phyloP scores from a whole-genome alignment of 2,888 invertebrate species.

The Ethmia dodecea region DNA sequence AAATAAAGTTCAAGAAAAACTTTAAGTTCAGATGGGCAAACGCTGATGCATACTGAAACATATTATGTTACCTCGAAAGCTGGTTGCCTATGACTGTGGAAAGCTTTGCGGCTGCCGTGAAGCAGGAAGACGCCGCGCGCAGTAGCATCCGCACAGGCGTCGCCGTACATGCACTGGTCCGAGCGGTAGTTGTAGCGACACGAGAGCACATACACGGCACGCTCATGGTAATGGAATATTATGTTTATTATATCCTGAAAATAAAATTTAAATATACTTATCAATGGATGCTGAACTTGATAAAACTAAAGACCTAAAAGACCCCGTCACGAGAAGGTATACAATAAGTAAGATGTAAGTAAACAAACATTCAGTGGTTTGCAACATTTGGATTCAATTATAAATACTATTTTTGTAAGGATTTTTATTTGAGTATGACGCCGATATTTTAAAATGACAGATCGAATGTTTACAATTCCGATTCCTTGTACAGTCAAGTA shows the following conservation, averaged over 20 bases:
- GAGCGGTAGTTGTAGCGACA: constrained; percentile 95
- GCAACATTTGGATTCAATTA: too few species aligned
- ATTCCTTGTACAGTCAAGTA: too few species aligned
- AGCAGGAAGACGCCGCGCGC: constrained; percentile 86
- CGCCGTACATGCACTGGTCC: constrained; percentile 97
- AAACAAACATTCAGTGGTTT: too few species aligned
- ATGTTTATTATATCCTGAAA: constrained; percentile 92
- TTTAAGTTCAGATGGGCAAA: not conserved
- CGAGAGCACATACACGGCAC: constrained; percentile 86
- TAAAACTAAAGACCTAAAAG: too few species aligned
- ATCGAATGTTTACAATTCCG: too few species aligned
- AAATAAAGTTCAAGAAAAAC: not conserved
- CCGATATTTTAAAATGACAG: too few species aligned
- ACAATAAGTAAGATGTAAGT: too few species aligned
- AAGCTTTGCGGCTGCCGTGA: constrained; percentile 93
- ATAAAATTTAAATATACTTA: not conserved
- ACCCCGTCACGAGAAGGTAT: too few species aligned
- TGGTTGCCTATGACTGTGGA: constrained; percentile 91
- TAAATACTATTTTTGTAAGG: too few species aligned
- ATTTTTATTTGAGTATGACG: too few species aligned
- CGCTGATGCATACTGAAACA: too few species aligned
- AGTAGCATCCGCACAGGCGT: constrained; percentile 87
- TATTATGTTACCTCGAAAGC: constrained; percentile 79
- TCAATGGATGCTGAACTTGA: too few species aligned
- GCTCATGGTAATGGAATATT: constrained; percentile 89